Evolutionary conservation across 1,140 invertebrate genomes (phyloP), one percentile per base, ranked within the genome.

Genomic region (Bradysia coprophila): DNA sequence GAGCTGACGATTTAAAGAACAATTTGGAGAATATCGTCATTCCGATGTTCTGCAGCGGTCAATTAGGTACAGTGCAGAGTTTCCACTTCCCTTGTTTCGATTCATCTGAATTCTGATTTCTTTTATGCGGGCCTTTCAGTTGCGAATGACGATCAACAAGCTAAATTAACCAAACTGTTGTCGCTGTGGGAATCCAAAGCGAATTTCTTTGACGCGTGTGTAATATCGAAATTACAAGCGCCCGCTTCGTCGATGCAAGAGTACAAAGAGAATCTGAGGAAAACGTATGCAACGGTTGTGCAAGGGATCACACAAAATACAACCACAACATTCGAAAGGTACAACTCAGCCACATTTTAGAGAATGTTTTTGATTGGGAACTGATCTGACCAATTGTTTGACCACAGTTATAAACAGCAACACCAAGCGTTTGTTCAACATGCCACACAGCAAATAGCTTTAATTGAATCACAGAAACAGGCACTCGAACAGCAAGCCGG

Each of bases 101-200:
- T n/a, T n/a, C n/a, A n/a, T n/a, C n/a, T 39, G 6, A 22, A 21
- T 21, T 38, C 21, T 38, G 10, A 9, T 21, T 38, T n/a, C n/a
- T n/a, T n/a, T n/a, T n/a, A n/a, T n/a, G n/a, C n/a, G n/a, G n/a
- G n/a, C n/a, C n/a, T 61, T 63, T 63, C 77, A 63, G 80, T 77
- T 46, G 81, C 85, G 38, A 78, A 68, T 18, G 82, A 88, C 38
- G 90, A 94, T 24, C 87, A 92, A 62, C 75, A 83, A 50, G 72
- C 72, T 47, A 96, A 95, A 66, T 66, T 96, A 32, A 81, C 83
- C 52, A 96, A 96, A 68, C 64, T 97, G 38, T 66, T 95, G 16
- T 85, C 80, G 40, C 65, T 97, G 10, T 98, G 93, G 93, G 90
- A 95, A 59, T 88, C 87, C 42, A 95, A 96, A 63, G 81, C 81